Evolutionary conservation across 2,113 vertebrate species (phyloP), one percentile per base, ranked within the genome.

Genomic region (Chionis minor): DNA sequence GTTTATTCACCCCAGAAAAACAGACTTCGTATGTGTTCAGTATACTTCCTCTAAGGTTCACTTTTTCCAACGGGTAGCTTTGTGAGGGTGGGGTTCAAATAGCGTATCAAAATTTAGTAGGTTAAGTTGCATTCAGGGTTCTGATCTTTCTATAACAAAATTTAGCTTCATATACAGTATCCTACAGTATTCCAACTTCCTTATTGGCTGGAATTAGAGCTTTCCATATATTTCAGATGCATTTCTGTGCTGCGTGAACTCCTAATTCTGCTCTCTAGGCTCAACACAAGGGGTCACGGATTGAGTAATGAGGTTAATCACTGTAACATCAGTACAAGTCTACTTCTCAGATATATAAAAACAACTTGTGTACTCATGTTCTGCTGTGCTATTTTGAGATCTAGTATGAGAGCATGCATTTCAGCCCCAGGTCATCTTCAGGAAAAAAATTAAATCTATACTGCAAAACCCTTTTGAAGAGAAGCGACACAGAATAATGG

Each of bases 1-100:
- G 95, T 97, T 98, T 98, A 96, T 95, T 95, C 86, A 87, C 22
- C 55, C 92, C 81, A 92, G 87, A 86, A 97, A 97, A 97, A 96
- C 71, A 97, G 95, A 96, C 84, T 86, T 47, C 4, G 0, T 92
- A 33, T 94, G 94, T 92, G 83, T 95, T 97, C 95, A 92, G 94
- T 72, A 62, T 78, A 56, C 63, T 96, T 97, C 96, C 58, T 84
- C 90, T 85, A 95, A 89, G 72, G 69, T 35, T 97, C 42, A 20
- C 30, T 97, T 95, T 95, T 94, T 86, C 96, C 88, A 11, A 86
- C 4, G 1, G 5, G n/a, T 22, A 40, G 44, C 33, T 89, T 84
- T 83, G 9, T 28, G 20, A 58, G 54, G 21, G 21, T 71, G 55
- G 28, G 26, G 40, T 75, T 93, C 82, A 88, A 66, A 67, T 1